Percentiles rank a stretch among this genome's conserved stretches.
phyloP scores from a whole-genome alignment of 2,797 vertebrate species.

The Poliocrania exsul region DNA sequence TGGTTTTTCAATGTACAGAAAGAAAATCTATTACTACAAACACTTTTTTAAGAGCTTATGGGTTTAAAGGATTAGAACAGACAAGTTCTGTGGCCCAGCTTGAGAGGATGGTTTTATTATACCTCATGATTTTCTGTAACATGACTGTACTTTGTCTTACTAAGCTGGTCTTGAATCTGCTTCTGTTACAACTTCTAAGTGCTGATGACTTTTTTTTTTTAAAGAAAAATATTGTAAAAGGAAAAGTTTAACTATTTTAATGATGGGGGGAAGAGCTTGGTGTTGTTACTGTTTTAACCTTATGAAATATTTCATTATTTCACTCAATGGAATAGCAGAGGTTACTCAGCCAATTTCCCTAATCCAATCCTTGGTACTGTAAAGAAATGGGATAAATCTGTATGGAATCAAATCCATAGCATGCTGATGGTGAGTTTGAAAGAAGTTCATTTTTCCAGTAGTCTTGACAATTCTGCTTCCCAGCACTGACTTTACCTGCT shows the following conservation, averaged over 20 bases:
- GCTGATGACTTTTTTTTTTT: constrained; percentile 33
- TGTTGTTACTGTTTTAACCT: constrained; percentile 40
- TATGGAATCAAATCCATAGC: not conserved
- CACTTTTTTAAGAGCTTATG: constrained; percentile 27
- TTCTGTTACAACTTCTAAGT: constrained; percentile 56
- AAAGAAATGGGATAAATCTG: constrained; percentile 7
- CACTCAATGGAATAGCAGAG: not conserved
- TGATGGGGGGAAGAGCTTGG: not conserved
- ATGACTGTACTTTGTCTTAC: constrained; percentile 69
- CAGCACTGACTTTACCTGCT: constrained; percentile 62
- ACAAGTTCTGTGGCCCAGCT: constrained; percentile 33
- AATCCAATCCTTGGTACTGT: constrained; percentile 44
- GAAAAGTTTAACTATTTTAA: constrained; percentile 36
- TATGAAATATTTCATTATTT: not conserved
- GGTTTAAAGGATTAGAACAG: constrained; percentile 21
- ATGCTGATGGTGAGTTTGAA: not conserved
- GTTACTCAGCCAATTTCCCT: constrained; percentile 9
- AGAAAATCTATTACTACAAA: constrained; percentile 1
- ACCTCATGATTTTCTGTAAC: constrained; percentile 61
- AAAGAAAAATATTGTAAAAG: constrained; percentile 49
- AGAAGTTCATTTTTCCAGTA: constrained; percentile 25
- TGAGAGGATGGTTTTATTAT: constrained; percentile 66
- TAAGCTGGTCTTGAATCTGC: constrained; percentile 66
- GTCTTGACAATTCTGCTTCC: constrained; percentile 43
- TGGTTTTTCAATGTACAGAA: constrained; percentile 18